These are phyloP conservation scores for Melanotaenia pygmaea DNA, from an alignment of 2,797 vertebrate species.

Conservation along the genomic window DNA sequence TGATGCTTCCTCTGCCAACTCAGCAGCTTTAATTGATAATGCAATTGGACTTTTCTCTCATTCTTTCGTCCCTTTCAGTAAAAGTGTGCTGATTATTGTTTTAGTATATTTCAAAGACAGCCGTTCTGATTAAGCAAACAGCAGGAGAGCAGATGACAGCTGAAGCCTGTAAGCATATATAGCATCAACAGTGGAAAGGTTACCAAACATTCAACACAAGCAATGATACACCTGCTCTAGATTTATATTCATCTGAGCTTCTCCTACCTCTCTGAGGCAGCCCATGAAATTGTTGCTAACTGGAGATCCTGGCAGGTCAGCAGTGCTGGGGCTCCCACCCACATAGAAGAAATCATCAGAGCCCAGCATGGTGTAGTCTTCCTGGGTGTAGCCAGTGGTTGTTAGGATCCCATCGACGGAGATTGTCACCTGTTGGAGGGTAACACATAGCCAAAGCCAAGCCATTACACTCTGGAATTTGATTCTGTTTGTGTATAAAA, in stretches of 20 bases:
- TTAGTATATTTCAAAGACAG: conserved; percentile 28
- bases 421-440: conserved; percentile 96
- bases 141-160: neutral
- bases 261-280: conserved; percentile 96
- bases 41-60: conserved; percentile 49
- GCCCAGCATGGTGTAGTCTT: conserved; percentile 99
- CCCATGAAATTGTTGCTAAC: conserved; percentile 99
- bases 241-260: conserved; percentile 9
- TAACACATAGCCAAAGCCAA: conserved; percentile 88
- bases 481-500: conserved; percentile 48
- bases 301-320: conserved; percentile 96
- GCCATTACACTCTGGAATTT: conserved; percentile 73
- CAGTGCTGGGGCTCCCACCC: conserved; percentile 98
- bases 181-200: neutral
- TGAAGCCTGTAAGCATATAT: neutral
- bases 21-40: conserved; percentile 77
- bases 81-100: conserved; percentile 37
- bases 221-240: neutral
- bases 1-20: conserved; percentile 62
- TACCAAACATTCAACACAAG: neutral
- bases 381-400: conserved; percentile 98
- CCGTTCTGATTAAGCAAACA: conserved; percentile 1
- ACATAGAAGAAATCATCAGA: conserved; percentile 99
- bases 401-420: conserved; percentile 99
- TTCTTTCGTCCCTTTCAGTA: conserved; percentile 8